Base-by-base conservation (phyloP, 2,888 invertebrate species). In the Conchocele bisecta region DNA sequence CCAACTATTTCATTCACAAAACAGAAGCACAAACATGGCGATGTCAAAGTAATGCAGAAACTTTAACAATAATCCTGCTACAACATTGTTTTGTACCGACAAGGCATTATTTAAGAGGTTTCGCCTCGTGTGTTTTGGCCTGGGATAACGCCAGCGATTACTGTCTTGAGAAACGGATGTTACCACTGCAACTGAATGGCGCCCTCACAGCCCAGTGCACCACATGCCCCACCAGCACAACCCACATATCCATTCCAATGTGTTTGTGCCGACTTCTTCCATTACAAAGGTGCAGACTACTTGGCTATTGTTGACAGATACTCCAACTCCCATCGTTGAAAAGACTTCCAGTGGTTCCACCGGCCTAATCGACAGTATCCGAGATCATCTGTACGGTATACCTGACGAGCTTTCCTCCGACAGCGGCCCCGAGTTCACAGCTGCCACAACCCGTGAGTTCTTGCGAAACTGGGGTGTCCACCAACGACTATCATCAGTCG, bases 261-360 rank as follows among this genome's bases (percentile, higher is more conserved):
- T 31, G 17, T 74, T n/a, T 44, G 44, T 20, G 44, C 58, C 4
- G 72, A 82, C 33, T 79, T 67, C 42, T 76, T 71, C 57, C 42
- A 42, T 22, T 71, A 74, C 60, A 63, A 60, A 46, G n/a, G 78
- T 78, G 15, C 6, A 22, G 44, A 60, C 41, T 80, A 76, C 66
- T 59, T 82, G 2, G 74, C 81, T 11, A 54, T 79, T 0, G 82
- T 79, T 1, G 82, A 82, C 41, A 48, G 79, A 39, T 83, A 79
- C 50, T 73, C 71, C 9, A 82, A 80, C 66, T 79, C 75, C 75
- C 3, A 78, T 77, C n/a, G 51, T 82, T 3, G 75, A 82, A 29
- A 57, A 48, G 28, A 26, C 81, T n/a, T 13, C 44, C 17, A 31
- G 22, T 53, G 75, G 74, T 17, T 41, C 70, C 13, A 11, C 15